A percentile compares a stretch with the other conserved stretches of the same genome.
Evolutionary conservation across 2,888 invertebrate genomes (phyloP).

Genomic region (Protodeltote pygarga): DNA sequence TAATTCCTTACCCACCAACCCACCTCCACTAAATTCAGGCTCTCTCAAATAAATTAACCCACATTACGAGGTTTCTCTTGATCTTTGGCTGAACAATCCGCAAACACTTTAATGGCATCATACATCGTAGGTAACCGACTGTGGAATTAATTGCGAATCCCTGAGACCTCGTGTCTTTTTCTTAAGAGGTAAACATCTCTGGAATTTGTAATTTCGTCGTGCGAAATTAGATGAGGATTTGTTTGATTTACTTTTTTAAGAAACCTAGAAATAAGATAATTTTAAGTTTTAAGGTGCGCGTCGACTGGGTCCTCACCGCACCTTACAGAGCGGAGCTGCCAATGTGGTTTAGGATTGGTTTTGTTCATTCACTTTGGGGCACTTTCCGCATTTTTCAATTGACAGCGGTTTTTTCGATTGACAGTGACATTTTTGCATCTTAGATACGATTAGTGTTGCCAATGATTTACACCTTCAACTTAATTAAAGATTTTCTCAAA

Average conservation of each 20-base stretch:
- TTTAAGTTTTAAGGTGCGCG: not conserved
- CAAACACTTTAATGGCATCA: slow-evolving; percentile 52
- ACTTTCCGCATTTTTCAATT: too few relatives aligned
- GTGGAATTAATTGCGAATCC: slow-evolving; percentile 44
- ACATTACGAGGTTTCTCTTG: slow-evolving; percentile 65
- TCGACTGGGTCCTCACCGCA: too few relatives aligned
- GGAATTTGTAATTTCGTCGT: slow-evolving; percentile 36
- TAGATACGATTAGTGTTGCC: too few relatives aligned
- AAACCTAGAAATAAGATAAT: not conserved
- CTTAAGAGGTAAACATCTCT: slow-evolving; percentile 18
- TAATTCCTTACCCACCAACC: slow-evolving; percentile 26
- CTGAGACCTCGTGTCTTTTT: slow-evolving; percentile 22
- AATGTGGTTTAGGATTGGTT: too few relatives aligned
- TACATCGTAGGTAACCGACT: slow-evolving; percentile 41
- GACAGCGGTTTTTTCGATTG: too few relatives aligned
- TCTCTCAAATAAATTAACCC: slow-evolving; percentile 68
- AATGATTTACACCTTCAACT: too few relatives aligned
- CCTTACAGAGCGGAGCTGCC: too few relatives aligned
- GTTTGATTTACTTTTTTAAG: not conserved
- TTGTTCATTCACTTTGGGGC: too few relatives aligned
- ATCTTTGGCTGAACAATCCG: slow-evolving; percentile 66
- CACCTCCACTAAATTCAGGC: slow-evolving; percentile 43
- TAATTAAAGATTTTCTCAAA: too few relatives aligned
- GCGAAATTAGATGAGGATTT: not conserved
- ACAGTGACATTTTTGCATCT: too few relatives aligned